phyloP scores from a whole-genome alignment of 2,888 invertebrate species.

The Drosophila robusta region DNA sequence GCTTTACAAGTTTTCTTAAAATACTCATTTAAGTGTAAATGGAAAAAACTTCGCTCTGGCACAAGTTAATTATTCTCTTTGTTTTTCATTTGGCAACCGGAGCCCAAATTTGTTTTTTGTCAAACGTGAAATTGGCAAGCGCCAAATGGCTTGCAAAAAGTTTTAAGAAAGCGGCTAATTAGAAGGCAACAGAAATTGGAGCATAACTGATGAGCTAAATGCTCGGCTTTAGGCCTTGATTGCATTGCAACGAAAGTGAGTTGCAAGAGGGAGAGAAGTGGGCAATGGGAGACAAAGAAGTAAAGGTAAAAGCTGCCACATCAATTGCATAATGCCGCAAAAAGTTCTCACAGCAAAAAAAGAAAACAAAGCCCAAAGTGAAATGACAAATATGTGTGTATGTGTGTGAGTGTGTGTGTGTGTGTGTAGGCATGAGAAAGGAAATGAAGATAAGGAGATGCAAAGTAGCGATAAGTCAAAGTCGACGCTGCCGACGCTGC shows the following conservation, averaged over 20 bases:
- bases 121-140: constrained; percentile 43
- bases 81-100: constrained; percentile 31
- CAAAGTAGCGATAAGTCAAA: constrained; percentile 51
- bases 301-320: constrained; percentile 20
- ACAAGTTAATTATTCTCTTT: constrained; percentile 4
- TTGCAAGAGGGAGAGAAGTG: constrained; percentile 3
- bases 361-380: constrained; percentile 22
- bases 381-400: constrained; percentile 15
- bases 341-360: constrained; percentile 48
- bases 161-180: constrained; percentile 49
- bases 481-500: constrained; percentile 18
- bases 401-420: too few species aligned
- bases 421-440: constrained; percentile 9
- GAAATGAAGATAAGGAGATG: constrained; percentile 55
- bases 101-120: constrained; percentile 10
- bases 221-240: constrained; percentile 23
- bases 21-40: neutral
- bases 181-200: constrained; percentile 43
- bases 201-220: constrained; percentile 51
- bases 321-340: constrained; percentile 45
- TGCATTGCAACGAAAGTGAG: constrained; percentile 42
- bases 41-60: constrained; percentile 4
- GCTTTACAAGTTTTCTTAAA: neutral
- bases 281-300: neutral
- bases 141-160: constrained; percentile 30